phyloP scores from a whole-genome alignment of 2,888 invertebrate species.

The Aspidapion aeneum region DNA sequence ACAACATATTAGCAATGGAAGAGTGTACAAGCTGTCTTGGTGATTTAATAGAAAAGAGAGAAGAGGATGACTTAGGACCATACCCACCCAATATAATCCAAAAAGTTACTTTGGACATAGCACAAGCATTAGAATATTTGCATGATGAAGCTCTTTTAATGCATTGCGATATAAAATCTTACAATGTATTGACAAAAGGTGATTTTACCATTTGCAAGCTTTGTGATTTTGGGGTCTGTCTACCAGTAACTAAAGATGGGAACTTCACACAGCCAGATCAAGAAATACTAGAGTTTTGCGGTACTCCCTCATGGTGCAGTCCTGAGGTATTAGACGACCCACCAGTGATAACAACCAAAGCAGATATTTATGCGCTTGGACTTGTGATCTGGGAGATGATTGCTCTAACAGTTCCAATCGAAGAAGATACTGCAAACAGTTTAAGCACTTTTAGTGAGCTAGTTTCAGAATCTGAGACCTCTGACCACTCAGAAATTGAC shows the following conservation, averaged over 20 bases:
- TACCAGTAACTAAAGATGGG: conserved; percentile 65
- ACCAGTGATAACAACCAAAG: conserved; percentile 61
- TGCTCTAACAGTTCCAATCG: conserved; percentile 62
- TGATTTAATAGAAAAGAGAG: conserved; percentile 66
- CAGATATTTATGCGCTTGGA: conserved; percentile 79
- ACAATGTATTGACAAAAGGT: conserved; percentile 74
- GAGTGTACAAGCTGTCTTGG: conserved; percentile 69
- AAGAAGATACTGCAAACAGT: conserved; percentile 36
- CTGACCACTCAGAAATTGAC: conserved; percentile 18
- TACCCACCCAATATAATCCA: conserved; percentile 61
- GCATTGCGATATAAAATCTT: conserved; percentile 84
- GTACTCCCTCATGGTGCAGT: conserved; percentile 76
- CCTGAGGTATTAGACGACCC: conserved; percentile 68
- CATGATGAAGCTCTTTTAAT: conserved; percentile 68
- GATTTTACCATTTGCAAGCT: conserved; percentile 73
- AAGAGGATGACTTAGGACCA: conserved; percentile 55
- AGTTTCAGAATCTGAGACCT: conserved; percentile 9
- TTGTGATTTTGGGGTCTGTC: conserved; percentile 82
- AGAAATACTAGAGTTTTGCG: conserved; percentile 64
- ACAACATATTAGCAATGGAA: conserved; percentile 73
- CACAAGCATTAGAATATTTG: conserved; percentile 71
- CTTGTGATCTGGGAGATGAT: conserved; percentile 81
- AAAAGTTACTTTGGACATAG: conserved; percentile 64
- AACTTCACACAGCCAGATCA: conserved; percentile 52
- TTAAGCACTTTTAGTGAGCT: conserved; percentile 44